These are phyloP conservation scores for Pyrochroa serraticornis DNA, from an alignment of 2,888 invertebrate genomes.

Conservation along the genomic window DNA sequence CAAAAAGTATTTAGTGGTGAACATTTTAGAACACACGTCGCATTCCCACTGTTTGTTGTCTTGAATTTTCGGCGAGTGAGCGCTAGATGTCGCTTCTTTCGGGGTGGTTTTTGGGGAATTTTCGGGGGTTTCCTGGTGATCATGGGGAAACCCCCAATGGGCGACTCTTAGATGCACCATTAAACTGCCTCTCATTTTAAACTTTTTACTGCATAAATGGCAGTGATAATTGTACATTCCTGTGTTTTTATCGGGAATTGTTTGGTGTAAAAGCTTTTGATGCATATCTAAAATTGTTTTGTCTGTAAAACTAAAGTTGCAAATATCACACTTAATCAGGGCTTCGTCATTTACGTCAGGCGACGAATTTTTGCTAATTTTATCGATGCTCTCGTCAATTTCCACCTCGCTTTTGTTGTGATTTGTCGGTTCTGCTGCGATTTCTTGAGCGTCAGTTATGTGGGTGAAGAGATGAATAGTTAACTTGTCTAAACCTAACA, in stretches of 20 bases:
- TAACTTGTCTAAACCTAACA: conserved; percentile 79
- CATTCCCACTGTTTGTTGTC: conserved; percentile 86
- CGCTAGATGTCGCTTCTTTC: conserved; percentile 2
- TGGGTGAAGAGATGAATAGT: conserved; percentile 85
- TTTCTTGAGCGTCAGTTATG: conserved; percentile 33
- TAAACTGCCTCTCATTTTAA: conserved; percentile 81
- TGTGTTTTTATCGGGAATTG: conserved; percentile 49
- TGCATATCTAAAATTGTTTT: conserved; percentile 75
- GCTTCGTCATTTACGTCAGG: conserved; percentile 39
- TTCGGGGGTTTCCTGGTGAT: no score
- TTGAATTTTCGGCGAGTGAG: conserved; percentile 50
- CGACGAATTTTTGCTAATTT: conserved; percentile 28
- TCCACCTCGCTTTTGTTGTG: conserved; percentile 19
- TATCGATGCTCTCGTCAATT: conserved; percentile 45
- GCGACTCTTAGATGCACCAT: conserved; percentile 83
- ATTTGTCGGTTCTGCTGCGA: conserved; percentile 2
- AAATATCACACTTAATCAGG: conserved; percentile 66
- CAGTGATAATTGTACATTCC: conserved; percentile 65
- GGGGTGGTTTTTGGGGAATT: background rate
- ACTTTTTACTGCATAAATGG: conserved; percentile 78
- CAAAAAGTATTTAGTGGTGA: conserved; percentile 87
- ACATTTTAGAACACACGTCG: conserved; percentile 81
- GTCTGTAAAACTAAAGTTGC: conserved; percentile 75
- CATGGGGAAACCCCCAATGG: conserved; percentile 66
- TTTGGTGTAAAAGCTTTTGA: conserved; percentile 71